Evolutionary conservation across 2,888 invertebrate genomes (phyloP).

Genomic region (Hirtodrosophila alboralis): DNA sequence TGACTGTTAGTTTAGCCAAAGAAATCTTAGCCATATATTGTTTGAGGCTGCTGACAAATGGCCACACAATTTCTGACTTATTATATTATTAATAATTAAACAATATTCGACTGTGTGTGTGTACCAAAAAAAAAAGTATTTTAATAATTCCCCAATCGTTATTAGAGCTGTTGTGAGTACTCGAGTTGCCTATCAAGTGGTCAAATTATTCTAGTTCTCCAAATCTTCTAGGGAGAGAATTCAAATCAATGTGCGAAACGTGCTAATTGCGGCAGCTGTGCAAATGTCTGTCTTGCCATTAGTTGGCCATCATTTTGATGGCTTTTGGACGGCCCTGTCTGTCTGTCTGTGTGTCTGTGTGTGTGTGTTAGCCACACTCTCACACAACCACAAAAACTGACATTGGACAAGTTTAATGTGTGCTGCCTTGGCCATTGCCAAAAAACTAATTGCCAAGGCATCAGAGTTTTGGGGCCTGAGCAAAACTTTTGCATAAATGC

Average conservation of each 20-base stretch:
- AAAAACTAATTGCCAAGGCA: slow-evolving; percentile 72
- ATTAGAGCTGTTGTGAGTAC: slow-evolving; percentile 12
- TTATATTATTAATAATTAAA: slow-evolving; percentile 73
- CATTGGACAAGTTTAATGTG: slow-evolving; percentile 45
- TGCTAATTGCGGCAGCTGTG: slow-evolving; percentile 79
- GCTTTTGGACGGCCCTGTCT: slow-evolving; percentile 33
- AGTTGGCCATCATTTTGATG: slow-evolving; percentile 77
- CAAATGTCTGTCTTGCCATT: slow-evolving; percentile 72
- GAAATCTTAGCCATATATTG: slow-evolving; percentile 12
- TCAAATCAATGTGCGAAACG: slow-evolving; percentile 78
- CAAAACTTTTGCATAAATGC: slow-evolving; percentile 72
- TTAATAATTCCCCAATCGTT: slow-evolving; percentile 61
- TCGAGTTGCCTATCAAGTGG: slow-evolving; percentile 15
- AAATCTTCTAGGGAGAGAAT: no score
- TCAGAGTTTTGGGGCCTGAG: slow-evolving; percentile 38
- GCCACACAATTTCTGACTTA: slow-evolving; percentile 41
- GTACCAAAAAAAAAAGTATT: slow-evolving; percentile 58
- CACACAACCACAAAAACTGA: slow-evolving; percentile 1
- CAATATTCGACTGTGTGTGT: slow-evolving; percentile 15
- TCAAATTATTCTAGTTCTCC: no score
- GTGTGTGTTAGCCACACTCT: slow-evolving; percentile 17
- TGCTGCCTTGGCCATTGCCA: slow-evolving; percentile 48
- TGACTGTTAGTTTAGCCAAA: no score
- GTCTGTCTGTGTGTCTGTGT: slow-evolving; percentile 18
- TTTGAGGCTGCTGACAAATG: slow-evolving; percentile 33